A percentile compares a stretch with the other conserved stretches of the same genome.
These are phyloP conservation scores for Passerina amoena DNA, from an alignment of 2,113 vertebrate species.

Conservation along the genomic window DNA sequence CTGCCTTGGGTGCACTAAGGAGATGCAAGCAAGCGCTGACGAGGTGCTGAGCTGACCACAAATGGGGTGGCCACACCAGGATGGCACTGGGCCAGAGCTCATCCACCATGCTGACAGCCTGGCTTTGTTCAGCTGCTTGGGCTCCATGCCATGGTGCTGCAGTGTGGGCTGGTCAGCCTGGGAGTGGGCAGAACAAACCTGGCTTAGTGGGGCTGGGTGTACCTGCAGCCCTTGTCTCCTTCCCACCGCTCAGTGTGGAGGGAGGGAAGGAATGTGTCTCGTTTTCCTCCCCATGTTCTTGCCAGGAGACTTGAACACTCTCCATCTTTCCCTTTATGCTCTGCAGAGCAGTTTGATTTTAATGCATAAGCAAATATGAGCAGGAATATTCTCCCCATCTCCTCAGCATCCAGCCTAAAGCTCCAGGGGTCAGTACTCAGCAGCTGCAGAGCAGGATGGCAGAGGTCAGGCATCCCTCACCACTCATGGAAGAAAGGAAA, in stretches of 20 bases:
- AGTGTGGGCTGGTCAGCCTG: neutral
- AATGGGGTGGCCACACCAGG: neutral
- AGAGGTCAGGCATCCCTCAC: neutral
- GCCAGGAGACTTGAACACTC: neutral
- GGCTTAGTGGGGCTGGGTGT: neutral
- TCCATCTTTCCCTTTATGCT: neutral
- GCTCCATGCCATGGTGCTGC: neutral
- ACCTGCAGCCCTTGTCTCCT: neutral
- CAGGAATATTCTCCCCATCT: neutral
- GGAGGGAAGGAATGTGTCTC: neutral
- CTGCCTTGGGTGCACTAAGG: neutral
- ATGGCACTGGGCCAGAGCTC: neutral
- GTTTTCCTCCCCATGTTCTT: neutral
- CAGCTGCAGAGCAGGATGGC: neutral
- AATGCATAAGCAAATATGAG: neutral
- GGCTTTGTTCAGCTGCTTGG: neutral
- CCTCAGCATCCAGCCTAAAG: neutral
- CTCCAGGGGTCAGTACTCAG: neutral
- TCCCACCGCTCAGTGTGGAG: neutral
- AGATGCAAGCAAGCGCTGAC: fast-evolving
- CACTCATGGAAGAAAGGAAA: neutral
- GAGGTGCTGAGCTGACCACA: slow-evolving; percentile 19
- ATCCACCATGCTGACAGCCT: neutral
- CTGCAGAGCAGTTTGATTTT: neutral
- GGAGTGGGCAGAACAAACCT: neutral